Evolutionary conservation across 1,140 invertebrate species (phyloP), one percentile per base, ranked within the genome.

Genomic region (Cecropterus lyciades): DNA sequence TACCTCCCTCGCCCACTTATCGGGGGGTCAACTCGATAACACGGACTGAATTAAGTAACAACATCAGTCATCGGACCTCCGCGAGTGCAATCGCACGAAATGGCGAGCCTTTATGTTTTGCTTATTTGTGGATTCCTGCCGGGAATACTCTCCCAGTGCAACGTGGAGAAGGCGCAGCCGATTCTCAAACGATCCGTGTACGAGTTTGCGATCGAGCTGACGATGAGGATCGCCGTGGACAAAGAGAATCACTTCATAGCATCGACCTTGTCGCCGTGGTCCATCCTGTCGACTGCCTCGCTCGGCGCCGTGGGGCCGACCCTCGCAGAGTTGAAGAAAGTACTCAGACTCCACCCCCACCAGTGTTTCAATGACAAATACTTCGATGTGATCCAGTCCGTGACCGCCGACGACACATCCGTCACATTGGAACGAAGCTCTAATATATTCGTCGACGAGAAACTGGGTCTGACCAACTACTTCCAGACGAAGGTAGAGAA

Each of bases 241-340:
- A 85, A 79, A 1, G 89, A 92, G 1, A 80, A 81, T 24, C 89
- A 92, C 45, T 92, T 90, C 70, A 69, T 89, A 0, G 48, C 91
- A 2, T 93, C 93, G 0, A 89, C 92, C 0, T 76, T 93, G 0
- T 93, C 92, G 2, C 75, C 92, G 20, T 93, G 93, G 93, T 80
- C 84, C 3, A 62, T 93, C 9, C 65, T 94, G 4, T 73, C 92
- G 0, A 73, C 81, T 0, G 68, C 92, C 0, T 86, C 92, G 0
- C 81, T 93, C 9, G 93, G 93, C 0, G 92, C 93, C 0, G 56
- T 63, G 0, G 91, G 79, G 9, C 73, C 75, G 0, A 93, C 93
- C 0, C 67, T 87, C 4, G 43, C 67, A 0, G 85, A 94, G 72
- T 59, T 94, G 11, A 75, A 84, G 37, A 64, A 65, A 13, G 86